Evolutionary conservation across 2,113 vertebrate species (phyloP).

Genomic region (Gallinago paraguaiae): DNA sequence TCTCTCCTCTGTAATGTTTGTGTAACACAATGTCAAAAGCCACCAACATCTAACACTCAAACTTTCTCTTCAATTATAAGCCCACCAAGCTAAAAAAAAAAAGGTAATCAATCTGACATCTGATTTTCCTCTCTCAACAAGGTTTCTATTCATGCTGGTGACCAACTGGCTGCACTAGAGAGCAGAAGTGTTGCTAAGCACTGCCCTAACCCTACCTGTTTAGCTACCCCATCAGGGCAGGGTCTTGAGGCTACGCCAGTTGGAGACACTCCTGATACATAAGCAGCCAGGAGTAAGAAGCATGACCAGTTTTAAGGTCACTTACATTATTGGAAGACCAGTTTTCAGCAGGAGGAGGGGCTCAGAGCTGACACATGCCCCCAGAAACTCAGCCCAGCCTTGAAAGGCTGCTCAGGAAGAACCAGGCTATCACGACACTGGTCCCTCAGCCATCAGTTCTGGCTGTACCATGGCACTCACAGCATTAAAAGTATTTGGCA

Average conservation of each 20-base stretch:
- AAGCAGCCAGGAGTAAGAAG: background rate
- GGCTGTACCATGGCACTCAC: background rate
- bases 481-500: background rate
- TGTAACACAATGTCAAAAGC: background rate
- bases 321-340: background rate
- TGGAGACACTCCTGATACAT: background rate
- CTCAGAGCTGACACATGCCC: background rate
- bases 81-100: background rate
- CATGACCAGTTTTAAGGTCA: no score
- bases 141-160: background rate
- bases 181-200: background rate
- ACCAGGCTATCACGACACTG: fast-evolving
- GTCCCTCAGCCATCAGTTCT: background rate
- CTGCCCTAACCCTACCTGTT: background rate
- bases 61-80: background rate
- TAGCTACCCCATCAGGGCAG: background rate
- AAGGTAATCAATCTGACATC: no score
- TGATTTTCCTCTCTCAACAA: background rate
- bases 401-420: background rate
- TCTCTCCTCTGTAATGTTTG: background rate
- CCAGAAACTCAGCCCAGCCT: background rate
- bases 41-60: background rate
- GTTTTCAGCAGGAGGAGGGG: background rate
- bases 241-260: background rate
- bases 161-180: background rate